Conservation (phyloP, 2,888 invertebrate species). For the Pseudolycoriella hygida region DNA sequence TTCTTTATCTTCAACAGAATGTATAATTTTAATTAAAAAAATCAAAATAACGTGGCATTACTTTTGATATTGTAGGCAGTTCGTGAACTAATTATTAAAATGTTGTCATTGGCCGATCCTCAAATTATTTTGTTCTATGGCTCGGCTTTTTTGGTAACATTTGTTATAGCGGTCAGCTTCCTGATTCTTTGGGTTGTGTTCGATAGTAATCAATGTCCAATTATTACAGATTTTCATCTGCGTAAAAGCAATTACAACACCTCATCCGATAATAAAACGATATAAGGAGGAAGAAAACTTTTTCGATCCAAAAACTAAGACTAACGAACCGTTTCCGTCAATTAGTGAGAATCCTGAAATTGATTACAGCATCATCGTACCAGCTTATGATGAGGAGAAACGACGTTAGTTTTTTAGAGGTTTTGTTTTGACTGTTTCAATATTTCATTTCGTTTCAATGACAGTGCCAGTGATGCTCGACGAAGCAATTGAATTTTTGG, state of each 20-base stretch:
- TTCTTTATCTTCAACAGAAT: no score
- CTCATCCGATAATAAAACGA: constrained; percentile 47
- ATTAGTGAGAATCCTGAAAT: constrained; percentile 49
- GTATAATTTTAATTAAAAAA: no score
- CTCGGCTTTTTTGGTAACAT: constrained; percentile 14
- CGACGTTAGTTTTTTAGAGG: constrained; percentile 42
- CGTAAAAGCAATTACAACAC: constrained; percentile 41
- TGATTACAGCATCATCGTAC: constrained; percentile 79
- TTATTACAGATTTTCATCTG: constrained; percentile 39
- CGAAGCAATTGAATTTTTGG: constrained; percentile 70
- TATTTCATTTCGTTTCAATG: constrained; percentile 17
- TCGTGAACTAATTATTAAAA: constrained; percentile 6
- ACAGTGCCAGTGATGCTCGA: constrained; percentile 79
- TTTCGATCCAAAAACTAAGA: constrained; percentile 39
- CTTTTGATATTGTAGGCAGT: no score
- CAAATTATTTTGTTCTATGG: constrained; percentile 15
- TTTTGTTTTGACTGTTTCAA: not conserved
- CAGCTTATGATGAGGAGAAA: constrained; percentile 91
- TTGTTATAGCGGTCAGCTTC: constrained; percentile 12
- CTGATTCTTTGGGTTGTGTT: not conserved
- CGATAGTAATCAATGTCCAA: not conserved
- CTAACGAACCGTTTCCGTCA: constrained; percentile 46
- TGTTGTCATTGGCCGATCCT: constrained; percentile 15
- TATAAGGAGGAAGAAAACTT: constrained; percentile 61
- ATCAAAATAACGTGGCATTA: no score